Evolutionary conservation across 2,797 vertebrate species (phyloP), one percentile per base, ranked within the genome.

Genomic region (Decapterus maruadsi): DNA sequence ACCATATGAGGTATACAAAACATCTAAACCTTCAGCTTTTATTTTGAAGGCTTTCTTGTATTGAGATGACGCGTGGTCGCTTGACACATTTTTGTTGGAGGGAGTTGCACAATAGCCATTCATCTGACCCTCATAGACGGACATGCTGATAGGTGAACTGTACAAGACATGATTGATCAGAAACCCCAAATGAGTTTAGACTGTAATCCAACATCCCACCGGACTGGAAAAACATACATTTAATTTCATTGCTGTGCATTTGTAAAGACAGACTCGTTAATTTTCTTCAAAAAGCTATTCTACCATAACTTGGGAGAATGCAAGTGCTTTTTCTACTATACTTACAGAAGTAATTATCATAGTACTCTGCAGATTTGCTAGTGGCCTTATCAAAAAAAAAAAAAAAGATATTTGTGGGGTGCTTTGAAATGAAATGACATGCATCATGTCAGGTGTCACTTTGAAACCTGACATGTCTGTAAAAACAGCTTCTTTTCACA

Each of bases 81-180:
- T 72, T 79, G 63, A 66, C 38, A 12, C 4, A 26, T 38, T 29
- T n/a, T 31, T 29, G 17, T 20, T 8, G 56, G 26, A 1, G 17
- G 31, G n/a, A 26, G 63, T 80, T 85, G 70, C 77, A 38, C 76
- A 82, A 84, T 71, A 75, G 14, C 29, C 14, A 10, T 38, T 64
- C 64, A 63, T 75, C 26, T 26, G 72, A 81, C 67, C 56, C 17
- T 26, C 53, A 31, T 48, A 2, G 22, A 34, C 4, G 16, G 40
- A 59, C 13, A 34, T 5, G 26, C 17, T 70, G 45, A 10, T 48
- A 57, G 42, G 46, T 54, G 67, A 68, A 16, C 12, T 40, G 19
- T 26, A 26, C 26, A 0, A 16, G 22, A 42, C 1, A 14, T 2
- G 48, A 8, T 43, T 50, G 12, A 31, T 29, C 6, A 58, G 1